These are phyloP conservation scores for Drosophila longiperda DNA, from an alignment of 2,888 invertebrate genomes.

Conservation along the genomic window DNA sequence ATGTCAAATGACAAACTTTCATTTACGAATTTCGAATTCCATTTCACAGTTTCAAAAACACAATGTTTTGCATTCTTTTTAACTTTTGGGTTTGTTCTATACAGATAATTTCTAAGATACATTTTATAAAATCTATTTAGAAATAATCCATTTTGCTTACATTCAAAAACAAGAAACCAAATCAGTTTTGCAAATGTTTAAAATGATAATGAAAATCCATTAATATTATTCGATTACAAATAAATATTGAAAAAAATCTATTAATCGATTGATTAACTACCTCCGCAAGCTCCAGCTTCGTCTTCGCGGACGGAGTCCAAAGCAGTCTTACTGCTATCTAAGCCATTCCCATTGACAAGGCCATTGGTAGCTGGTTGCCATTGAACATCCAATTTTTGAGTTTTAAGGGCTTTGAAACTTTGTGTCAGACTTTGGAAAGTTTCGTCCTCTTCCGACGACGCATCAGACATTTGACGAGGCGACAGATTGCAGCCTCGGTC, in stretches of 20 bases:
- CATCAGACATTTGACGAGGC: conserved; percentile 90
- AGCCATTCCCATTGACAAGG: conserved; percentile 27
- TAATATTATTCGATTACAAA: background rate
- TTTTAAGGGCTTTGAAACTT: conserved; percentile 24
- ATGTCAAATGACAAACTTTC: background rate
- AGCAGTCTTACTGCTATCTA: background rate
- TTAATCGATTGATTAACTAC: background rate
- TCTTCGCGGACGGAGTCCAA: background rate
- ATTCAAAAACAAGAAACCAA: background rate
- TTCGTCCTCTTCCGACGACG: conserved; percentile 87
- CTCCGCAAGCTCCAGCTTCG: conserved; percentile 26
- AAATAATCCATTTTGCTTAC: background rate
- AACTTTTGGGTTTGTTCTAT: background rate
- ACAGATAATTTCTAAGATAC: background rate
- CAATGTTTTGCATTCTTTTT: background rate
- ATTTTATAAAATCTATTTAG: background rate
- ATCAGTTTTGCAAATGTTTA: background rate
- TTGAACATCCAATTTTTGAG: conserved; percentile 7
- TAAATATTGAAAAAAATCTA: background rate
- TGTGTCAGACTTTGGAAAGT: conserved; percentile 29
- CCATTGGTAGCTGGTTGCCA: conserved; percentile 6
- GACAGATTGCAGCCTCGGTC: conserved; percentile 91
- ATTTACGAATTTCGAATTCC: background rate
- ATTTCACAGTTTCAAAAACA: background rate
- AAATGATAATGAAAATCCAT: background rate